Evolutionary conservation across 1,140 invertebrate species (phyloP).

Genomic region (Lanistes nyassanus): DNA sequence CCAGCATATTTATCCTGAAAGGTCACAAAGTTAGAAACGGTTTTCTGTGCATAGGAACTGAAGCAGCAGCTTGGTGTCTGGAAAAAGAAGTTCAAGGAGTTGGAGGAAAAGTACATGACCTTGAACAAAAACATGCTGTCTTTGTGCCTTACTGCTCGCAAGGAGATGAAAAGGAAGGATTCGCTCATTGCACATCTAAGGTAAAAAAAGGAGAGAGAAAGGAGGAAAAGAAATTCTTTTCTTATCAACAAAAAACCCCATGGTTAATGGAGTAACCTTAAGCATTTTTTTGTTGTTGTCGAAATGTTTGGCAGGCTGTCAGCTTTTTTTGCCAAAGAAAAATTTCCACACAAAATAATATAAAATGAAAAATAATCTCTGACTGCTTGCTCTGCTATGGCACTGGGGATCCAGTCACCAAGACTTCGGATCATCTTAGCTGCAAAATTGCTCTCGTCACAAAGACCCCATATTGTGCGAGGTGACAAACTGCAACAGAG

Average conservation of each 20-base stretch:
- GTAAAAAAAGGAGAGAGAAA: neutral
- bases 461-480: no score
- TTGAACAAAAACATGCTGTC: constrained; percentile 26
- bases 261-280: neutral
- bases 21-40: neutral
- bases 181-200: neutral
- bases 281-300: neutral
- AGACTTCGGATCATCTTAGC: no score
- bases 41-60: neutral
- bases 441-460: no score
- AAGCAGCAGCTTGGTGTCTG: neutral
- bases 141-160: constrained; percentile 10
- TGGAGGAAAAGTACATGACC: neutral
- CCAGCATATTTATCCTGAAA: neutral
- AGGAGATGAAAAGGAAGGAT: constrained; percentile 20
- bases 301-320: neutral
- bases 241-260: neutral
- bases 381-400: no score
- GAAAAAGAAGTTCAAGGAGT: constrained; percentile 2
- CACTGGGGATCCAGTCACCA: no score
- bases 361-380: no score
- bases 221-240: neutral
- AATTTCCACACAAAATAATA: neutral
- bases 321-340: neutral
- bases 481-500: no score